Conservation (phyloP, 2,888 invertebrate species). For the Timema cristinae region DNA sequence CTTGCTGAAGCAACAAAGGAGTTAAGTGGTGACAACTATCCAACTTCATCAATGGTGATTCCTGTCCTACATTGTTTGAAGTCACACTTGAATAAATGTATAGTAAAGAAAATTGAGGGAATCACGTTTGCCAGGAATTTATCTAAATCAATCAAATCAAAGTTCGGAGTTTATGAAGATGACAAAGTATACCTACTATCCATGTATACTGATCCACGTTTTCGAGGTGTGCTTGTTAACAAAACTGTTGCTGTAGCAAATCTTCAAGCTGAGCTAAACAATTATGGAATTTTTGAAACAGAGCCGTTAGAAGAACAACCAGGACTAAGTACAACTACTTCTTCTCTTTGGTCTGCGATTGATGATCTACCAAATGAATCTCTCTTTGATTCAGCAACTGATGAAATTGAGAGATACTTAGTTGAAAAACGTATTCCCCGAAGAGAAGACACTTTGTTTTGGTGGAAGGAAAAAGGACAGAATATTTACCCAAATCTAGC, state of each 20-base stretch:
- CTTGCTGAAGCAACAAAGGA: slow-evolving; percentile 3
- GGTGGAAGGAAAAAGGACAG: no score
- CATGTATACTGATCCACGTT: background rate
- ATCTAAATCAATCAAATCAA: slow-evolving; percentile 4
- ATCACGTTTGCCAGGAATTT: slow-evolving; percentile 1
- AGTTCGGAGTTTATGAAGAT: background rate
- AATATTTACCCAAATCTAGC: no score
- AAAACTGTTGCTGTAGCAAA: background rate
- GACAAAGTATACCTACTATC: background rate
- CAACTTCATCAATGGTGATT: background rate
- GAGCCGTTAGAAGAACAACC: no score
- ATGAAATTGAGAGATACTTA: no score
- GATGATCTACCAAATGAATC: no score
- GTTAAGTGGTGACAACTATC: background rate
- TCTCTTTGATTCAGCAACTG: no score
- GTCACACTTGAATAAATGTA: background rate
- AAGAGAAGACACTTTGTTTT: no score
- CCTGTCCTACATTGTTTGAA: slow-evolving; percentile 7
- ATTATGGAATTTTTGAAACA: background rate
- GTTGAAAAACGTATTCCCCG: no score
- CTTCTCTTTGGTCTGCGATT: no score
- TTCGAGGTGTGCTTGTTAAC: background rate
- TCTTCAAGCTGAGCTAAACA: background rate
- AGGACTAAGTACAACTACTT: background rate
- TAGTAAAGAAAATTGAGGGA: background rate